Evolutionary conservation across 2,888 invertebrate genomes (phyloP).

Genomic region (Rhagium mordax): DNA sequence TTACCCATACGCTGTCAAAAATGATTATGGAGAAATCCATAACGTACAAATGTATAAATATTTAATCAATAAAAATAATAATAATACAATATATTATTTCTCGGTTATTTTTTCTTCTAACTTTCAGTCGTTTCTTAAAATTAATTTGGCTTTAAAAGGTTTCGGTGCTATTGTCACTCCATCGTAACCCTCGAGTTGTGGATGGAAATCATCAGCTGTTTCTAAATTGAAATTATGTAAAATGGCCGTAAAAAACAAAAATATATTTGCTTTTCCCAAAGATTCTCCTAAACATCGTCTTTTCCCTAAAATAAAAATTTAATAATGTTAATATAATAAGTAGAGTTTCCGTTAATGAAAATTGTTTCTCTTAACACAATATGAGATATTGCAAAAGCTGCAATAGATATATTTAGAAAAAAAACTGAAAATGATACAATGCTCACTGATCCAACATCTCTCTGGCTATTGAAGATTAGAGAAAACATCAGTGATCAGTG

Average conservation of each 20-base stretch:
- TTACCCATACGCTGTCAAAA: no score
- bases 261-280: conserved; percentile 76
- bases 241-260: conserved; percentile 74
- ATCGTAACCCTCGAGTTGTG: conserved; percentile 60
- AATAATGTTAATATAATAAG: no score
- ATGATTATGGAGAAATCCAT: no score
- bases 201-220: conserved; percentile 56
- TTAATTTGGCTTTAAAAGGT: conserved; percentile 61
- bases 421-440: no score
- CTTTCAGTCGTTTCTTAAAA: conserved; percentile 49
- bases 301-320: conserved; percentile 71
- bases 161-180: conserved; percentile 67
- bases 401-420: no score
- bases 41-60: no score
- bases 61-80: background rate
- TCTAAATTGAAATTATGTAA: conserved; percentile 72
- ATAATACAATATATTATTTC: background rate
- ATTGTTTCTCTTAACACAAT: no score
- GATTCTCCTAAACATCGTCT: conserved; percentile 78
- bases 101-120: background rate
- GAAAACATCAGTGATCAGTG: no score
- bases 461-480: no score
- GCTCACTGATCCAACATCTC: no score
- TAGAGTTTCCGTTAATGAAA: no score
- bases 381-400: no score